Evolutionary conservation across 2,113 vertebrate genomes (phyloP).

Genomic region (Cyphomyrus discorhynchus): DNA sequence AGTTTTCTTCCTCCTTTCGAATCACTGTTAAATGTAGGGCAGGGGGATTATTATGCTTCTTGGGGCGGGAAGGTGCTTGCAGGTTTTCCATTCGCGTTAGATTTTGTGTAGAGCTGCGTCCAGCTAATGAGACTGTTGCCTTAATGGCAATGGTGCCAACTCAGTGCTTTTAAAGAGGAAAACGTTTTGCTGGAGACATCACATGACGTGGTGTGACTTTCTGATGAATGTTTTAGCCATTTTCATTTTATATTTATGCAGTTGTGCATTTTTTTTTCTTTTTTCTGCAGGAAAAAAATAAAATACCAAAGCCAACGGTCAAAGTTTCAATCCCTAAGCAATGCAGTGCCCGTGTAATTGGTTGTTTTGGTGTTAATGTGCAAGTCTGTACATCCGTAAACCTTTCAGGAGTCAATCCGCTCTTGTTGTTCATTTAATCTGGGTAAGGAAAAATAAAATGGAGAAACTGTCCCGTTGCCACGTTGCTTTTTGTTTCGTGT

Average conservation of each 20-base stretch:
- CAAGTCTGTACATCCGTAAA: conserved; percentile 83
- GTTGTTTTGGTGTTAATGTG: conserved; percentile 69
- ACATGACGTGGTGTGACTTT: conserved; percentile 87
- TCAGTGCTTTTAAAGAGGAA: conserved; percentile 59
- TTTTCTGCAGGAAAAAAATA: conserved; percentile 80
- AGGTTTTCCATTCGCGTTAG: conserved; percentile 44
- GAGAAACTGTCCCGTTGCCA: conserved; percentile 49
- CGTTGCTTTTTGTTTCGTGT: conserved; percentile 23
- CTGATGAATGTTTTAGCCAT: conserved; percentile 98
- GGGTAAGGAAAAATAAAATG: conserved; percentile 77
- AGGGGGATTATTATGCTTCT: conserved; percentile 50
- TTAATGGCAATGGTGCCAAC: conserved; percentile 64
- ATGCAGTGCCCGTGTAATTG: conserved; percentile 90
- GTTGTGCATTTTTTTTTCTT: conserved; percentile 94
- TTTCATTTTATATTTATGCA: conserved; percentile 99
- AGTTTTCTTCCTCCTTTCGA: conserved; percentile 40
- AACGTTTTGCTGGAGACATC: conserved; percentile 80
- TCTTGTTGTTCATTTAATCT: conserved; percentile 95
- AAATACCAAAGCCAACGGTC: conserved; percentile 99
- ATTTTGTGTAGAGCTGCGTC: conserved; percentile 60
- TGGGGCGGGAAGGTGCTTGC: conserved; percentile 33
- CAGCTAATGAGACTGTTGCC: conserved; percentile 61
- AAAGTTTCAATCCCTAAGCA: conserved; percentile 86
- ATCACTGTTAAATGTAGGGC: conserved; percentile 57
- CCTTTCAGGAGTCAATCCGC: conserved; percentile 76